phyloP scores from a whole-genome alignment of 2,113 vertebrate species.

The Myotis brandtii region DNA sequence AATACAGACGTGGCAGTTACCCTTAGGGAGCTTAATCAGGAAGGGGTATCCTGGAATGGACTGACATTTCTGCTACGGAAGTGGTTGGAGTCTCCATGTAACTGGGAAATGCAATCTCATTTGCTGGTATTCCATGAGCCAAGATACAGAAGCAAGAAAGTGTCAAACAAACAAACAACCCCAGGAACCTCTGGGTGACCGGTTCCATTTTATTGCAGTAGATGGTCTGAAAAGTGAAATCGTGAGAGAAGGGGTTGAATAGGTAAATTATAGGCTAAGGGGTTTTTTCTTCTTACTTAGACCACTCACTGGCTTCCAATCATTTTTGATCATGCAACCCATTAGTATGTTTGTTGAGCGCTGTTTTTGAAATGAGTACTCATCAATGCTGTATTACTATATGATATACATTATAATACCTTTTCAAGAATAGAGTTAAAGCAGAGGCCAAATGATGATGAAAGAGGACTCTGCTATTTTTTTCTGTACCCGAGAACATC shows the following conservation, averaged over 20 bases:
- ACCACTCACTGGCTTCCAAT: neutral
- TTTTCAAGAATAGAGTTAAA: neutral
- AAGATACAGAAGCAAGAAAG: conserved; percentile 1
- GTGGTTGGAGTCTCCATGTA: neutral
- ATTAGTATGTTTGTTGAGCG: neutral
- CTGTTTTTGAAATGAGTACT: neutral
- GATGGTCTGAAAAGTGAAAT: neutral
- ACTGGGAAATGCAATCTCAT: neutral
- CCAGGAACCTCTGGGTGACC: neutral
- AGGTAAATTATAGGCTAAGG: neutral
- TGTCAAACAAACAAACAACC: neutral
- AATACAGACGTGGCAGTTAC: neutral
- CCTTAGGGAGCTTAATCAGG: neutral
- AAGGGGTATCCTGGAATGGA: neutral
- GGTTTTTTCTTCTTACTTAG: neutral
- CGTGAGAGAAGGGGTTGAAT: neutral
- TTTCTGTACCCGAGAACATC: neutral
- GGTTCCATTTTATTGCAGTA: neutral
- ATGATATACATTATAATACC: neutral
- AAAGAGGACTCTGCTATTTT: neutral
- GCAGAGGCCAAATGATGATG: neutral
- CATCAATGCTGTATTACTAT: neutral
- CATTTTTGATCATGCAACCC: neutral
- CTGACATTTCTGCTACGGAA: neutral
- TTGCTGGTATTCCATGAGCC: neutral